Evolutionary conservation across 2,888 invertebrate genomes (phyloP).

Genomic region (Pelosia muscerda): DNA sequence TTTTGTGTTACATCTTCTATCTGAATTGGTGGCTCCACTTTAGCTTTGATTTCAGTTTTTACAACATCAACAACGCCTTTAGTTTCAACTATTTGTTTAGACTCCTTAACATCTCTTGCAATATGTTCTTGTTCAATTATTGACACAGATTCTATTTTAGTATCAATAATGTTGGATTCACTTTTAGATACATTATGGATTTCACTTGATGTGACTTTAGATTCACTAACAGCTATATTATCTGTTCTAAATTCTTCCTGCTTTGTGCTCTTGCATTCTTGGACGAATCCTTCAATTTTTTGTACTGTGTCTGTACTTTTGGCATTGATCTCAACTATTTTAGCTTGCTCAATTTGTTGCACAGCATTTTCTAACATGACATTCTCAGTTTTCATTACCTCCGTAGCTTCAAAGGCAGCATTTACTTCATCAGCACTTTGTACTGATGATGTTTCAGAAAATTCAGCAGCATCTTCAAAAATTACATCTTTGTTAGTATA

Average conservation of each 20-base stretch:
- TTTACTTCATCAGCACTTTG: conserved; percentile 61
- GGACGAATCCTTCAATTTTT: conserved; percentile 42
- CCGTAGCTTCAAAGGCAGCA: conserved; percentile 49
- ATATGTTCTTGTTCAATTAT: conserved; percentile 14
- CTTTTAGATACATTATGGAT: conserved; percentile 35
- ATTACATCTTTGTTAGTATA: conserved; percentile 79
- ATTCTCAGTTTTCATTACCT: conserved; percentile 51
- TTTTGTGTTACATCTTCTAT: conserved; percentile 37
- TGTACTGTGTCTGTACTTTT: conserved; percentile 46
- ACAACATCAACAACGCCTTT: not conserved
- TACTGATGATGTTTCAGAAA: conserved; percentile 64
- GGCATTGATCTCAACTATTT: conserved; percentile 45
- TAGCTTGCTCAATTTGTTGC: conserved; percentile 47
- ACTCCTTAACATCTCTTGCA: conserved; percentile 2
- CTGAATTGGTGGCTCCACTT: conserved; percentile 31
- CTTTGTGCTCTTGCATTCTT: conserved; percentile 14
- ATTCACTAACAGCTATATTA: conserved; percentile 46
- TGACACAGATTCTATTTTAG: conserved; percentile 26
- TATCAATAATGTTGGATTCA: conserved; percentile 30
- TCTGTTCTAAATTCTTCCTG: conserved; percentile 50
- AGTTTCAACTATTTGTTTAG: conserved; percentile 1
- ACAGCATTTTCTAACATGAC: conserved; percentile 48
- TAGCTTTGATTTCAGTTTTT: conserved; percentile 16
- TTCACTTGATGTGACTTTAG: conserved; percentile 33
- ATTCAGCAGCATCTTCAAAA: conserved; percentile 63